Base-by-base conservation (phyloP, 2,797 vertebrate genomes). In the Galagoides demidoff region DNA sequence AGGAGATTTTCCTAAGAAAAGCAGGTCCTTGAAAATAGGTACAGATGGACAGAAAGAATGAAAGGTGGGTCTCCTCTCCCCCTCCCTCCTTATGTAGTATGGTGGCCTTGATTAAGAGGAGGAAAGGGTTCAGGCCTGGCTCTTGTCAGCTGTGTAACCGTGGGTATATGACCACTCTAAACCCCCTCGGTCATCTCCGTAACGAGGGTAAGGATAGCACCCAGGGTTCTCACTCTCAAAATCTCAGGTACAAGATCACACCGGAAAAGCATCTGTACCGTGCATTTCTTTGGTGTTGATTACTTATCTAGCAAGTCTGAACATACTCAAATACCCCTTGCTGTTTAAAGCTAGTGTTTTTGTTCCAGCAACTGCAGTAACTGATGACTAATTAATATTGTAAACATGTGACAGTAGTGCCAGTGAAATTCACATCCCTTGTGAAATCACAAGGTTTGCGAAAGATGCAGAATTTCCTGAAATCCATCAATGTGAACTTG, bases 41-140 rank as follows among this genome's bases (percentile, higher is more conserved):
- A 37, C 9, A 73, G 76, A 37, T 23, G 83, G 19, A 31, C 11
- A 37, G 77, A 37, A 34, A 37, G 43, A 84, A 20, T 39, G 27
- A 37, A 52, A 37, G 34, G 12, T 31, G 29, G 7, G 23, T 57
- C 31, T 74, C 13, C 37, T 5, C 57, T 2, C 23, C 22, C 8
- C 57, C 1, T 14, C 14, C 13, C 19, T 59, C 25, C n/a, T 5
- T 55, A 0, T 14, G 2, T 25, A 19, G 49, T 4, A 10, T 2
- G 86, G 45, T 2, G 86, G 45, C 29, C 7, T 12, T 25, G 4
- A n/a, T 68, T 68, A 37, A 22, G 37, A 81, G 52, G 59, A 16
- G 52, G 39, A 68, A 34, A 31, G 25, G 25, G 17, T n/a, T 61
- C 63, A 34, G 16, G 13, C n/a, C 57, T 89, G 66, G 29, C 49